phyloP scores from a whole-genome alignment of 2,888 invertebrate genomes.

The Cabera pusaria region DNA sequence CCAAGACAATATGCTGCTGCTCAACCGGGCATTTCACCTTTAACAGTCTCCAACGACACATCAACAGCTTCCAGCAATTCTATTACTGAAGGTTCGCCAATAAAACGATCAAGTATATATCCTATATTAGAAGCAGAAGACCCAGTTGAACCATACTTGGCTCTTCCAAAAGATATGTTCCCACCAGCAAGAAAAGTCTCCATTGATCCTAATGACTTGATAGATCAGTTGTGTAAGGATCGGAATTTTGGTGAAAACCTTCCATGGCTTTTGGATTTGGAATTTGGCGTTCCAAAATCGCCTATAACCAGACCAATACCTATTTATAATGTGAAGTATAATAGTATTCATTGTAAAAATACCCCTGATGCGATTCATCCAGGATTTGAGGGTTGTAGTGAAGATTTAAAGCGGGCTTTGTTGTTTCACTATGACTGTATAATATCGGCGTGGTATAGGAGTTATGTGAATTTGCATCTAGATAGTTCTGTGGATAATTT shows the following conservation, averaged over 20 bases:
- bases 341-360: slow-evolving; percentile 59
- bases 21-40: no score
- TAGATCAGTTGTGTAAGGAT: slow-evolving; percentile 59
- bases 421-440: slow-evolving; percentile 61
- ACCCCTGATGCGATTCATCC: slow-evolving; percentile 59
- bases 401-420: slow-evolving; percentile 50
- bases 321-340: slow-evolving; percentile 54
- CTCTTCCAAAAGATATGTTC: slow-evolving; percentile 55
- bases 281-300: slow-evolving; percentile 54
- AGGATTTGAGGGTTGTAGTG: slow-evolving; percentile 55
- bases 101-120: no score
- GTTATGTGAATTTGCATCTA: slow-evolving; percentile 44
- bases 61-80: no score
- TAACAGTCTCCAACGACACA: no score
- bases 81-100: no score
- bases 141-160: slow-evolving; percentile 46
- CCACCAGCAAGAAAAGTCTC: slow-evolving; percentile 50
- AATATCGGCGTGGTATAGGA: slow-evolving; percentile 59
- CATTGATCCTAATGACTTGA: slow-evolving; percentile 59
- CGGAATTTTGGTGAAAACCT: slow-evolving; percentile 40
- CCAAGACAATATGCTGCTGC: no score
- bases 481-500: slow-evolving; percentile 63
- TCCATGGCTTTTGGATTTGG: slow-evolving; percentile 63
- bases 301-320: slow-evolving; percentile 52
- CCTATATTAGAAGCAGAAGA: no score